These are phyloP conservation scores for Chrysomela aeneicollis DNA, from an alignment of 2,888 invertebrate species.

Conservation along the genomic window DNA sequence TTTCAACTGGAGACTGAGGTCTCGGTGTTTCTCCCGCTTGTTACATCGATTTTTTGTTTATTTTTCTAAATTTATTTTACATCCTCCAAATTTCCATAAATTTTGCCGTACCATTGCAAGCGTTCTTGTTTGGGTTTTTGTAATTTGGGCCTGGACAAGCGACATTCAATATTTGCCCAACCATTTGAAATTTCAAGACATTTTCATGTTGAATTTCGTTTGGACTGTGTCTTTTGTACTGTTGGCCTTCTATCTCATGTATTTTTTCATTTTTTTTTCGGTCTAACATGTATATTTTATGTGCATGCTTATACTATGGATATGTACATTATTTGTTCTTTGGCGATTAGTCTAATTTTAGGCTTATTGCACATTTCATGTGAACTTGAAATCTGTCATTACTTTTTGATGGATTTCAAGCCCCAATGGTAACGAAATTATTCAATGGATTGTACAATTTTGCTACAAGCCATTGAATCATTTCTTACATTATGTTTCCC, in stretches of 20 bases:
- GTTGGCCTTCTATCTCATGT: slow-evolving; percentile 63
- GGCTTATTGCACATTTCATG: slow-evolving; percentile 37
- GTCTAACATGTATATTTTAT: slow-evolving; percentile 57
- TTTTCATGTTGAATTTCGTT: slow-evolving; percentile 41
- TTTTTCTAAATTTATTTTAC: slow-evolving; percentile 38
- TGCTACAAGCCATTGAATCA: slow-evolving; percentile 3
- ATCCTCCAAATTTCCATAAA: slow-evolving; percentile 41
- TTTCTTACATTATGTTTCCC: slow-evolving; percentile 20
- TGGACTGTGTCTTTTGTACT: slow-evolving; percentile 51
- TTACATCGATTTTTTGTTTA: slow-evolving; percentile 47
- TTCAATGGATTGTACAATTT: neutral
- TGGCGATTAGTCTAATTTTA: slow-evolving; percentile 45
- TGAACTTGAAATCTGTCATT: slow-evolving; percentile 33
- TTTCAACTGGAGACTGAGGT: slow-evolving; percentile 58
- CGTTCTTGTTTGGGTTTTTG: slow-evolving; percentile 55
- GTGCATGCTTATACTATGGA: slow-evolving; percentile 57
- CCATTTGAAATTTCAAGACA: neutral
- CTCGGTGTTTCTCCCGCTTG: slow-evolving; percentile 56
- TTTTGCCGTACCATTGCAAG: slow-evolving; percentile 59
- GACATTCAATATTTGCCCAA: slow-evolving; percentile 35
- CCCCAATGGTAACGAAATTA: neutral
- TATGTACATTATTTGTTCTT: slow-evolving; percentile 42
- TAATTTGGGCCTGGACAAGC: slow-evolving; percentile 47
- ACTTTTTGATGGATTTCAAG: slow-evolving; percentile 32
- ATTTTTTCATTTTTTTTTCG: slow-evolving; percentile 60